Conservation (phyloP, 2,888 invertebrate species). For the Cordilura impudica region DNA sequence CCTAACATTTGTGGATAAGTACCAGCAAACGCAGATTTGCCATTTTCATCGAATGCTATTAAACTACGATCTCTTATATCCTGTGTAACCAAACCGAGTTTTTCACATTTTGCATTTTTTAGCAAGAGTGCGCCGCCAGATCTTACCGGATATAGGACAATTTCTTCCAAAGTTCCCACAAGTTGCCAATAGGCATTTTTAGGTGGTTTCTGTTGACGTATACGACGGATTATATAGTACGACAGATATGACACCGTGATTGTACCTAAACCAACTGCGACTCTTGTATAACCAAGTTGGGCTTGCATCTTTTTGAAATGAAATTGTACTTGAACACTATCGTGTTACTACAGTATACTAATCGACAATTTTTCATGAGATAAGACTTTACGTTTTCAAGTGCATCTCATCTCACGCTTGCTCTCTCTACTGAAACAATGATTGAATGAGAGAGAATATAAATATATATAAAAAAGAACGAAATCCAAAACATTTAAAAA, state of each 20-base stretch:
- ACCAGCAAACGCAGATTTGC: conserved; percentile 34
- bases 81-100: conserved; percentile 28
- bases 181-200: conserved; percentile 42
- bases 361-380: too few relatives aligned
- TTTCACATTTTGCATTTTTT: conserved; percentile 39
- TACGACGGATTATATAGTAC: neutral
- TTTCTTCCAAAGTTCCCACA: conserved; percentile 46
- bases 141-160: conserved; percentile 54
- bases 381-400: too few relatives aligned
- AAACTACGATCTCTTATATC: conserved; percentile 53
- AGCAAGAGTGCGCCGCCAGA: conserved; percentile 48
- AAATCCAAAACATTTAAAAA: too few relatives aligned
- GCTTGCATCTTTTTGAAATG: neutral
- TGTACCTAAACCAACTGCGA: conserved; percentile 25
- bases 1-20: conserved; percentile 54
- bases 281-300: neutral
- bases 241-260: conserved; percentile 23
- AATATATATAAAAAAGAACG: too few relatives aligned
- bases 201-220: neutral
- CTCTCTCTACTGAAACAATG: too few relatives aligned
- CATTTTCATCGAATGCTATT: conserved; percentile 23
- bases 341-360: too few relatives aligned
- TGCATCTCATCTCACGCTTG: too few relatives aligned
- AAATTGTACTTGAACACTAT: too few relatives aligned
- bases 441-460: too few relatives aligned